Evolutionary conservation across 2,888 invertebrate species (phyloP), one percentile per base, ranked within the genome.

Genomic region (Resseliella maxima): DNA sequence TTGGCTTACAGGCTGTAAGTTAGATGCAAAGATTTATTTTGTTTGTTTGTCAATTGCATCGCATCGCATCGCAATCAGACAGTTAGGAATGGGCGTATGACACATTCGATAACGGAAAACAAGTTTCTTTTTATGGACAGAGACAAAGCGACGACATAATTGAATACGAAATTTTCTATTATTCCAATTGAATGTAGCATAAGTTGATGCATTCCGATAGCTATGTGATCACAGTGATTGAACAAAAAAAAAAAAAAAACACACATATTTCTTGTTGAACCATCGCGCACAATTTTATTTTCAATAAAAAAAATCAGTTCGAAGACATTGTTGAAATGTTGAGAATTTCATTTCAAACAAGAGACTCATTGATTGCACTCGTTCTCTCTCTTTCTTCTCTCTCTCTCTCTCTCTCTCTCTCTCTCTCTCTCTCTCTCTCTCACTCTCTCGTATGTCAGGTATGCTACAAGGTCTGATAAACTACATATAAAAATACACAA

Each of bases 61-160:
- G 72, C 31, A 41, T 41, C 6, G 6, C 31, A 72, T 72, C 18
- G 72, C 15, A 12, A 15, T 0, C 31, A 72, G 72, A 72, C 72
- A 72, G 72, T 72, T 72, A 35, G 35, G 31, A 72, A 31, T 72
- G 72, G 72, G 72, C 72, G 72, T 72, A 72, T 72, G 72, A 35
- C 72, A 72, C 72, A 72, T 72, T 72, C 72, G 15, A 72, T 72
- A 72, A 35, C 72, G 72, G 72, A 72, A 72, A 72, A 72, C 72
- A 72, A 72, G 72, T 72, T 72, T 72, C 72, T 72, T 72, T 72
- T 72, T 72, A 72, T 72, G 31, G 72, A 35, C 72, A 72, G 72
- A 72, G 31, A 72, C 72, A 72, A 72, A 72, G 72, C 72, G 72
- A 72, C 72, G 72, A 31, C 72, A 72, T 72, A 72, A 72, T 72